Evolutionary conservation across 2,888 invertebrate species (phyloP), one percentile per base, ranked within the genome.

Genomic region (Sesia bembeciformis): DNA sequence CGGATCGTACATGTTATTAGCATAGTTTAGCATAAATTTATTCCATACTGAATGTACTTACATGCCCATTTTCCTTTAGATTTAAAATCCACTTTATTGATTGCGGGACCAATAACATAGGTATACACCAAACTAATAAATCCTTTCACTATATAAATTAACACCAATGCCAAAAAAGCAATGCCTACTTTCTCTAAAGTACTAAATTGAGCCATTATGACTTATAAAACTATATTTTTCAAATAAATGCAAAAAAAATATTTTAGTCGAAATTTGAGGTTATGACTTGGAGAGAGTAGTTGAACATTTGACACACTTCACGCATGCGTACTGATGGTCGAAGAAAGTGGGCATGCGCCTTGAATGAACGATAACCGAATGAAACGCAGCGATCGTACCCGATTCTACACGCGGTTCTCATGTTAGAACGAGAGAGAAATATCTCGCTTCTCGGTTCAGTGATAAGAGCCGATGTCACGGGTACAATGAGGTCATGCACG

Each of bases 11-110:
- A 23, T 23, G 23, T 23, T 23, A 23, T 23, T 23, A 23, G 23
- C 23, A 23, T 23, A 23, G 1, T 23, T 23, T 23, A 23, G 23
- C 23, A 23, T 23, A 23, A 23, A 23, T 23, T 23, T 23, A 23
- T 23, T 23, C 23, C 23, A 23, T 23, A 23, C 23, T 23, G 23
- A 46, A 4, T 46, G 4, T 46, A 91, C 93, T 93, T 84, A 95
- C 95, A 91, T 81, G 96, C 96, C 96, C 96, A 96, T 83, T 92
- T 91, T 67, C 95, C 95, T 73, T 92, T 91, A 51, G 92, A 90
- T 69, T 91, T 91, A 59, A 94, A 91, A 80, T 95, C 90, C 56
- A 94, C 87, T 65, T 87, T 86, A 54, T 93, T 76, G 5, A 92
- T 67, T 41, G 89, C 75, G 43, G 92, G 92, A 39, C 92, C 91